phyloP scores from a whole-genome alignment of 2,113 vertebrate species.

The Phrynosoma platyrhinos region DNA sequence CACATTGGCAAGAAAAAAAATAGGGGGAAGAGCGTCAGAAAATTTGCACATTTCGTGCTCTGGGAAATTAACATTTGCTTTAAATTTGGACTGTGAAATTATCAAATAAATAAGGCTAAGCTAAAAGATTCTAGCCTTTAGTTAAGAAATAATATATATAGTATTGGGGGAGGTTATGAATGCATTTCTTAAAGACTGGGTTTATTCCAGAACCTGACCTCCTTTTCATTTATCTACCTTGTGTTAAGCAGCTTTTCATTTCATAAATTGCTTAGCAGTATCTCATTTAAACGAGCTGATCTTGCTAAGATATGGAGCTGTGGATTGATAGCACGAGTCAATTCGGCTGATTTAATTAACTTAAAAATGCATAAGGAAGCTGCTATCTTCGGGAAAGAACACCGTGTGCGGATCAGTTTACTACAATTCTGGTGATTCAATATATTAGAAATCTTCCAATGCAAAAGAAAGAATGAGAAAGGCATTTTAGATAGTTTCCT shows the following conservation, averaged over 20 bases:
- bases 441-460: conserved; percentile 50
- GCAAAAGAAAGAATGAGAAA: background rate
- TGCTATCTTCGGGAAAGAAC: background rate
- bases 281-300: background rate
- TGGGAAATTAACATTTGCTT: background rate
- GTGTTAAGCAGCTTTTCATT: conserved; percentile 12
- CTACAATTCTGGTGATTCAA: conserved; percentile 29
- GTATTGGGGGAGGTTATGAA: too few species aligned
- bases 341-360: conserved; percentile 45
- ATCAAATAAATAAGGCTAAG: background rate
- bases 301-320: background rate
- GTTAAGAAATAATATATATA: background rate
- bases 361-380: conserved; percentile 13
- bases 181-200: background rate
- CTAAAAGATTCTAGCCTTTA: background rate
- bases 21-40: background rate
- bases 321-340: conserved; percentile 24
- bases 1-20: background rate
- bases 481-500: background rate
- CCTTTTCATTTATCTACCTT: background rate
- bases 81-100: background rate
- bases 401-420: background rate
- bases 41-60: background rate
- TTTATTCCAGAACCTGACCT: background rate
- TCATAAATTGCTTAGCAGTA: conserved; percentile 19